Conservation (phyloP, 2,888 invertebrate genomes). For the Microctonus hyperodae region DNA sequence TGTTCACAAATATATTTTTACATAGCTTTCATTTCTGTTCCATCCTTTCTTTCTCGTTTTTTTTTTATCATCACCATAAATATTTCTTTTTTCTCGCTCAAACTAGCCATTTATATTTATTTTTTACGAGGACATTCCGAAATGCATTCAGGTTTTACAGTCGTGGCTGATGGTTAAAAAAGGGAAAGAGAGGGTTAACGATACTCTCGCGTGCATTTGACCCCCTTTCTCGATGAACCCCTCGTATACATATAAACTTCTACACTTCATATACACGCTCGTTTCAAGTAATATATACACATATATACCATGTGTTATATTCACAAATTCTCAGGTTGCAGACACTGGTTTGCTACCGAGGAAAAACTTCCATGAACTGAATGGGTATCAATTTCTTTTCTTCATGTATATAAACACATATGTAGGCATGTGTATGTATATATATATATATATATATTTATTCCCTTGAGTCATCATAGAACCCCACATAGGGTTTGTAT, state of each 20-base stretch:
- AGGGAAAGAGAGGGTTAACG: slow-evolving; percentile 7
- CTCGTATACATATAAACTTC: not conserved
- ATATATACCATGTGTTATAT: no score
- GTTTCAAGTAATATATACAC: not conserved
- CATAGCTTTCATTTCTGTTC: not conserved
- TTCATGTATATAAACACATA: not conserved
- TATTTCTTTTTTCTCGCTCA: not conserved
- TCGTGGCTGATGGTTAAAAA: not conserved
- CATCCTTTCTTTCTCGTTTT: not conserved
- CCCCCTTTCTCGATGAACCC: slow-evolving; percentile 13
- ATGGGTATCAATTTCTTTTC: not conserved
- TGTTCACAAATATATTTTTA: not conserved
- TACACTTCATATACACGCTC: not conserved
- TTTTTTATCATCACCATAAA: not conserved
- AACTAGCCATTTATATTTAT: not conserved
- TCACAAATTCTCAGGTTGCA: slow-evolving; percentile 1
- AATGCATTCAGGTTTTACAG: slow-evolving; percentile 1
- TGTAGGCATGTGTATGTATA: no score
- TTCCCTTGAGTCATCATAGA: not conserved
- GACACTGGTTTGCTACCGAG: not conserved
- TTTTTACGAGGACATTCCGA: not conserved
- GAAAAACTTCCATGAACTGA: not conserved
- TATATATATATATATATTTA: no score
- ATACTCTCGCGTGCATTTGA: slow-evolving; percentile 23
- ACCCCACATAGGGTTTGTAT: not conserved